Evolutionary conservation across 2,113 vertebrate genomes (phyloP).

Genomic region (human (Homo sapiens)): DNA sequence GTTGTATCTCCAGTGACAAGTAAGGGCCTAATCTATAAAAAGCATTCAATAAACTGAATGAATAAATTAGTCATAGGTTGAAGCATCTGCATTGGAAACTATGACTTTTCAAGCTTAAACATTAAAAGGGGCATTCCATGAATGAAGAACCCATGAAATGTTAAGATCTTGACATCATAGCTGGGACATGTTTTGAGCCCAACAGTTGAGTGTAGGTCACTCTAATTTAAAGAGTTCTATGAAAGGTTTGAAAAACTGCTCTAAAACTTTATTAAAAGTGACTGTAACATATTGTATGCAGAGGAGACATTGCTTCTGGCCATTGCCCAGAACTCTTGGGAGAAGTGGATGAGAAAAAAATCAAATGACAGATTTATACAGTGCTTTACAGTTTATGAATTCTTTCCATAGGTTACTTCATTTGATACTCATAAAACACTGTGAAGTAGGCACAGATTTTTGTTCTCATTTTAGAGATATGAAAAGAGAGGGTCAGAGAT

Average conservation of each 20-base stretch:
- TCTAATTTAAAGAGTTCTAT: background rate
- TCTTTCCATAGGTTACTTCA: slow-evolving; percentile 30
- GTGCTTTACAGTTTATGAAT: slow-evolving; percentile 30
- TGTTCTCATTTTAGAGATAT: slow-evolving; percentile 20
- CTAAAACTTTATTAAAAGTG: background rate
- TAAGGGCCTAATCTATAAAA: background rate
- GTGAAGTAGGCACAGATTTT: slow-evolving; percentile 5
- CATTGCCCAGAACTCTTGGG: slow-evolving; percentile 11
- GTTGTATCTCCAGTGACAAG: background rate
- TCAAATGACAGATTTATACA: slow-evolving; percentile 39
- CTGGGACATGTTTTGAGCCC: background rate
- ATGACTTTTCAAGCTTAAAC: background rate
- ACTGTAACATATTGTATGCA: background rate
- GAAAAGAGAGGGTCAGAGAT: background rate
- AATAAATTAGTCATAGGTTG: background rate
- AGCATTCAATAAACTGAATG: background rate
- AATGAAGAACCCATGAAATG: background rate
- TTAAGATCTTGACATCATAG: background rate
- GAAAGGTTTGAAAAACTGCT: background rate
- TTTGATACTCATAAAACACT: slow-evolving; percentile 28
- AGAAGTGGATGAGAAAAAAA: slow-evolving; percentile 7
- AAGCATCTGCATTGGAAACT: background rate
- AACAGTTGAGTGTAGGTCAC: background rate
- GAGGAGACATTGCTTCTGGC: background rate
- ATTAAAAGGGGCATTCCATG: background rate